Conservation (phyloP, 2,797 vertebrate species). For the Pantherophis vulpinus region DNA sequence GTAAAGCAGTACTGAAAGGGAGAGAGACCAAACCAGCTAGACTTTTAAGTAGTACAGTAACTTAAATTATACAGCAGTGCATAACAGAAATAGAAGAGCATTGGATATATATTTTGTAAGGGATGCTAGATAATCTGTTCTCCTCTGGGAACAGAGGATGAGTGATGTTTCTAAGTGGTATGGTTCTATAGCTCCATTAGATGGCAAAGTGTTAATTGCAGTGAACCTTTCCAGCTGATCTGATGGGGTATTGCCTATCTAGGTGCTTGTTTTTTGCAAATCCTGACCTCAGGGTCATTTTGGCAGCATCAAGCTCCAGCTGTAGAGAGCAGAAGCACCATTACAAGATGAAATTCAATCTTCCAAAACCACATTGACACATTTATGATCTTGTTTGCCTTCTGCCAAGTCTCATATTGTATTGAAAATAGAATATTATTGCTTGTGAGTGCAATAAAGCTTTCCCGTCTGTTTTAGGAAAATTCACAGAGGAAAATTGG, state of each 20-base stretch:
- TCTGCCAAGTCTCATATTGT: background rate
- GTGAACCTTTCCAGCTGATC: background rate
- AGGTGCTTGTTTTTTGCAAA: background rate
- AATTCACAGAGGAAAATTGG: background rate
- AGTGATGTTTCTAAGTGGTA: background rate
- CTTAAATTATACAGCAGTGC: background rate
- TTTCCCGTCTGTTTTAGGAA: background rate
- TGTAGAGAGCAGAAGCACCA: background rate
- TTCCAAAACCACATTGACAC: background rate
- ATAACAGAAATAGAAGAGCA: background rate
- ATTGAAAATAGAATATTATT: background rate
- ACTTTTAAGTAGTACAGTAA: background rate
- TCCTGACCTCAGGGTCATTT: background rate
- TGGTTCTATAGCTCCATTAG: background rate
- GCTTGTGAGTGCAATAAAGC: background rate
- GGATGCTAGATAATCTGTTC: background rate
- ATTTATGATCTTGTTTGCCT: background rate
- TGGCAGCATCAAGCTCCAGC: background rate
- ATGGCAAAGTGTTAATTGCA: slow-evolving; percentile 8
- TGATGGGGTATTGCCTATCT: background rate
- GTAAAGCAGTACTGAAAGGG: background rate
- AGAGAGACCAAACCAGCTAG: background rate
- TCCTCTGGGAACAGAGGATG: background rate
- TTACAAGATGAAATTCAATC: slow-evolving; percentile 13
- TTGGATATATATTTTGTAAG: background rate